phyloP scores from a whole-genome alignment of 1,140 invertebrate genomes.

The Reticulitermes speratus region DNA sequence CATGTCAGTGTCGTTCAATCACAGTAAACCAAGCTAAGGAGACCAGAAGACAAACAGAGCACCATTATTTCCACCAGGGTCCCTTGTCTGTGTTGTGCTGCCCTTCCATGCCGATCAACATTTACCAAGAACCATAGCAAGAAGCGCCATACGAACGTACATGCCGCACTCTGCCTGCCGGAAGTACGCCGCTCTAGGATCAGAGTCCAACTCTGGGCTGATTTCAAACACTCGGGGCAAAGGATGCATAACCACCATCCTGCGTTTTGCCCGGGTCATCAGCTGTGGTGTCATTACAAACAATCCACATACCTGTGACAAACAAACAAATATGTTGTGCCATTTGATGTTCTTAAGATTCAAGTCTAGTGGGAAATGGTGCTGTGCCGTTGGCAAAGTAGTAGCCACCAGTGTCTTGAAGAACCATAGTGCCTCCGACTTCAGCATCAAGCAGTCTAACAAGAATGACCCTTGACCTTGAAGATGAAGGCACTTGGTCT shows the following conservation, averaged over 20 bases:
- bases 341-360: too few species aligned
- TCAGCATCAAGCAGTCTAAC: too few species aligned
- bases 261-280: conserved; percentile 91
- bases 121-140: conserved; percentile 85
- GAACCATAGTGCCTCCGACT: too few species aligned
- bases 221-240: conserved; percentile 95
- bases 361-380: too few species aligned
- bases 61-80: background rate
- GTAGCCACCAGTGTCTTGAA: too few species aligned
- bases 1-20: background rate
- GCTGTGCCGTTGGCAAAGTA: too few species aligned
- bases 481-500: too few species aligned
- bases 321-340: conserved; percentile 19
- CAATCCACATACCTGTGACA: conserved; percentile 73
- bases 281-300: conserved; percentile 91
- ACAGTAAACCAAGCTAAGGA: background rate
- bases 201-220: conserved; percentile 88
- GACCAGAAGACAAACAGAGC: background rate
- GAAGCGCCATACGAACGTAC: conserved; percentile 96
- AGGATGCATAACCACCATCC: conserved; percentile 97
- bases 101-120: conserved; percentile 37
- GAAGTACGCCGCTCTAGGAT: conserved; percentile 97
- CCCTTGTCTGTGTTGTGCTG: background rate
- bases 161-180: conserved; percentile 96
- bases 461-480: too few species aligned